Base-by-base conservation (phyloP, 2,113 vertebrate genomes). In the Cinclus cinclus region DNA sequence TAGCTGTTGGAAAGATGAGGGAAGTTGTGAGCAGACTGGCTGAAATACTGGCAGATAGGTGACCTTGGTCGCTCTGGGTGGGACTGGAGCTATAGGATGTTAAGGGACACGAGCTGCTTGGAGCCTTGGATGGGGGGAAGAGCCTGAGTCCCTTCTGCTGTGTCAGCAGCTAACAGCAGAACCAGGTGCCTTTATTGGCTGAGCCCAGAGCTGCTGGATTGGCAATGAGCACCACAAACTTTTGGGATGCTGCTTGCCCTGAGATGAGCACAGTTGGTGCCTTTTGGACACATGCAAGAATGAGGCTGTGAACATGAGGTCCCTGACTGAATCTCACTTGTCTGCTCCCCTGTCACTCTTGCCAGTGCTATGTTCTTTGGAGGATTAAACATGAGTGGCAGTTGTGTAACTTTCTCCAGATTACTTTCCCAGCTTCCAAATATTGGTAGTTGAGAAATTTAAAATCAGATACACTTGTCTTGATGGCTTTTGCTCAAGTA, bases 261-360 rank as follows among this genome's bases (percentile, higher is more conserved):
- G 37, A 50, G 11, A 9, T 79, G 55, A n/a, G 13, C 14, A 15
- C 39, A 56, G 42, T 22, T 44, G 20, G 10, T 31, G 25, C 28
- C 42, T n/a, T 58, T 44, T 33, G 37, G 44, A 46, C 13, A 25
- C 7, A 7, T 4, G 9, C 18, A 39, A 6, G 3, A 30, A 30
- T 37, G 5, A 58, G 42, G 52, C 25, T 27, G 0, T 33, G 50
- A 67, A 50, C 7, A 6, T 4, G 0, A 0, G 18, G 14, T 60
- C 11, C 39, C 0, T 50, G 64, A 13, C 28, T n/a, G n/a, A 78
- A 69, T 69, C 23, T 41, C 0, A 1, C 20, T 71, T 17, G 7
- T 17, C 46, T 90, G 13, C 47, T 79, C 49, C n/a, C 4, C 10
- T 64, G 35, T 44, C 35, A 25, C 42, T 1, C 1, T 27, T 19